phyloP scores from a whole-genome alignment of 2,888 invertebrate species.

The Phengaris alcon region DNA sequence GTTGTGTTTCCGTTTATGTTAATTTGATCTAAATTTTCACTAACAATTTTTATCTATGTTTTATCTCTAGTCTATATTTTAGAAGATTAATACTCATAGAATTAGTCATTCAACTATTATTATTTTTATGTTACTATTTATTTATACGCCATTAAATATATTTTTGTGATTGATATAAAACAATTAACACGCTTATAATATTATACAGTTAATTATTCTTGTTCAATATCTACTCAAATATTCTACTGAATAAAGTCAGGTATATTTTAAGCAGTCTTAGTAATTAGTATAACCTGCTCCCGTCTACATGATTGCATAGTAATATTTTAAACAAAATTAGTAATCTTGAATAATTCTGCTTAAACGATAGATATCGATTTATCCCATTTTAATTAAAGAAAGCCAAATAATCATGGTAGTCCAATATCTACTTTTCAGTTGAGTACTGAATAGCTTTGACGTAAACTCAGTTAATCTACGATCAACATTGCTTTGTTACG shows the following conservation, averaged over 20 bases:
- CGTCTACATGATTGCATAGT: slow-evolving; percentile 10
- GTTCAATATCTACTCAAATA: not conserved
- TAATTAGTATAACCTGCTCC: not conserved
- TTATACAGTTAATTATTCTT: not conserved
- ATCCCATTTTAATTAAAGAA: not conserved
- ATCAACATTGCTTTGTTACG: too few relatives aligned
- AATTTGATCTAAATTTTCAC: too few relatives aligned
- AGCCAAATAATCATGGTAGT: too few relatives aligned
- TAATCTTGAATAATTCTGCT: not conserved
- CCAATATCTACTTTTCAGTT: too few relatives aligned
- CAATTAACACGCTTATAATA: not conserved
- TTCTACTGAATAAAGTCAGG: not conserved
- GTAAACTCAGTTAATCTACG: too few relatives aligned
- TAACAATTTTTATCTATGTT: too few relatives aligned
- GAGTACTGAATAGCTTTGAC: too few relatives aligned
- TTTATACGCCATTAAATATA: slow-evolving; percentile 17
- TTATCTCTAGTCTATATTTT: not conserved
- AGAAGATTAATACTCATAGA: slow-evolving; percentile 8
- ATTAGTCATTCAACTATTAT: not conserved
- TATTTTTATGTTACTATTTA: slow-evolving; percentile 2
- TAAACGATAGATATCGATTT: too few relatives aligned
- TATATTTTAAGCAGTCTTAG: not conserved
- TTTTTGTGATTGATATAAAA: not conserved
- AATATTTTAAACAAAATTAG: not conserved
- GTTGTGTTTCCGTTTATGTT: too few relatives aligned